phyloP scores from a whole-genome alignment of 30 jellyfish, hydroid and myxozoan species.

The Sanderia malayensis region DNA sequence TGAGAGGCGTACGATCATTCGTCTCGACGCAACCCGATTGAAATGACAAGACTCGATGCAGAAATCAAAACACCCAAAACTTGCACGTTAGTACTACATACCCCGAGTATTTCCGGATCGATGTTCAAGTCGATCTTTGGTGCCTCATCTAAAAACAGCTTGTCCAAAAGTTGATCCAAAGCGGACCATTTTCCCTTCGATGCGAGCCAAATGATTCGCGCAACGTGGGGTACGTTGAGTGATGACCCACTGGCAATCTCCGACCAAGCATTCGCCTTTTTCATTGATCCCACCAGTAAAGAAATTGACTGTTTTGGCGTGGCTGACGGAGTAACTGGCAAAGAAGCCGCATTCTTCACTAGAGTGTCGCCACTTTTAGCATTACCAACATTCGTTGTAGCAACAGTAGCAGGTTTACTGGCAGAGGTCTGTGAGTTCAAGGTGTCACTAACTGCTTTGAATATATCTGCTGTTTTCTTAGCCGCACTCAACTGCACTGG shows the following conservation, averaged over 20 bases:
- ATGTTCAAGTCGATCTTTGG: slow-evolving; percentile 29
- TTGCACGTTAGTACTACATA: too few species aligned
- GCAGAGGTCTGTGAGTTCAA: not conserved
- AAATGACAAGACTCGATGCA: too few species aligned
- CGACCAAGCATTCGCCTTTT: slow-evolving; percentile 49
- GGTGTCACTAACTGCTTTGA: not conserved
- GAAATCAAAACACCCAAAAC: too few species aligned
- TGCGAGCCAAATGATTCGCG: slow-evolving; percentile 56
- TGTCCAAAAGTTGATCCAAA: slow-evolving; percentile 52
- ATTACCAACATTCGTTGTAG: too few species aligned
- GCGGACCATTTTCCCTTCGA: slow-evolving; percentile 52
- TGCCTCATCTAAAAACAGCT: slow-evolving; percentile 36
- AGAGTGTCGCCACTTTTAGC: not conserved
- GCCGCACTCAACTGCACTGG: too few species aligned
- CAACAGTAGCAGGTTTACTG: too few species aligned
- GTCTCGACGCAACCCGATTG: too few species aligned
- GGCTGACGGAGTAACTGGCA: slow-evolving; percentile 9
- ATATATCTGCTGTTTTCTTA: not conserved
- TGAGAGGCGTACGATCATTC: too few species aligned
- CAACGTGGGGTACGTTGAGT: slow-evolving; percentile 45
- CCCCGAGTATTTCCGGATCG: slow-evolving; percentile 59
- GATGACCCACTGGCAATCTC: slow-evolving; percentile 39
- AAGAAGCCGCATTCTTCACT: not conserved
- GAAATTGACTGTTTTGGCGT: slow-evolving; percentile 35
- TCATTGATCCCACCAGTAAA: slow-evolving; percentile 32